These are phyloP conservation scores for Circaetus cinerascens DNA, from an alignment of 2,113 vertebrate species.

Conservation along the genomic window DNA sequence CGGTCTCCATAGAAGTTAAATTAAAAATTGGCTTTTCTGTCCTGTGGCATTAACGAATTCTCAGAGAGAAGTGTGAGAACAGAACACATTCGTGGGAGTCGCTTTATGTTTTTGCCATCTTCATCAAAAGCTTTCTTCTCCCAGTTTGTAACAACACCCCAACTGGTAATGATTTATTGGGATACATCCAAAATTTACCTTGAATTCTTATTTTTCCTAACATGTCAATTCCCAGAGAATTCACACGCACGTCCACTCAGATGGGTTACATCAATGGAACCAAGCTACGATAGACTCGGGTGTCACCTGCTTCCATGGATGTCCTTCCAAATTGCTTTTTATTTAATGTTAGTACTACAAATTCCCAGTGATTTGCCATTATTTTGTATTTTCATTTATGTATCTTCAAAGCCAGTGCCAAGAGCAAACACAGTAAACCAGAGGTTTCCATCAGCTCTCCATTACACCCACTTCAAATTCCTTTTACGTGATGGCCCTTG, in stretches of 20 bases:
- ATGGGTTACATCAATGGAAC: rapidly evolving
- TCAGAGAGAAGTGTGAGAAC: not conserved
- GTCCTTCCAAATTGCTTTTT: too few relatives aligned
- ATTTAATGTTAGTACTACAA: not conserved
- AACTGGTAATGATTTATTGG: rapidly evolving
- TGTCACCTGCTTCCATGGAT: not conserved
- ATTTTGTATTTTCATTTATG: not conserved
- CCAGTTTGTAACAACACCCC: not conserved
- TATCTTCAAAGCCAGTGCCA: not conserved
- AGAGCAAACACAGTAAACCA: not conserved
- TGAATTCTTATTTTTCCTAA: not conserved
- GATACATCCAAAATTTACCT: not conserved
- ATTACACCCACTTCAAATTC: not conserved
- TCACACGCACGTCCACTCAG: rapidly evolving
- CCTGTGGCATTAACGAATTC: not conserved
- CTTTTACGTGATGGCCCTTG: not conserved
- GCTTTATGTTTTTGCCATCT: not conserved
- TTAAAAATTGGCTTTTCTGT: not conserved
- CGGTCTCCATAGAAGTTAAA: not conserved
- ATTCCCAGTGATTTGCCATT: not conserved
- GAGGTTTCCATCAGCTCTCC: not conserved
- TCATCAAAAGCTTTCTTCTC: not conserved
- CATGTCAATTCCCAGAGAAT: rapidly evolving
- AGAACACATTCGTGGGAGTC: not conserved
- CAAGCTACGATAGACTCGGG: not conserved